Evolutionary conservation across 92 coral and sea anemone species (phyloP), one percentile per base, ranked within the genome.

Genomic region (Anthopleura xanthogrammica): DNA sequence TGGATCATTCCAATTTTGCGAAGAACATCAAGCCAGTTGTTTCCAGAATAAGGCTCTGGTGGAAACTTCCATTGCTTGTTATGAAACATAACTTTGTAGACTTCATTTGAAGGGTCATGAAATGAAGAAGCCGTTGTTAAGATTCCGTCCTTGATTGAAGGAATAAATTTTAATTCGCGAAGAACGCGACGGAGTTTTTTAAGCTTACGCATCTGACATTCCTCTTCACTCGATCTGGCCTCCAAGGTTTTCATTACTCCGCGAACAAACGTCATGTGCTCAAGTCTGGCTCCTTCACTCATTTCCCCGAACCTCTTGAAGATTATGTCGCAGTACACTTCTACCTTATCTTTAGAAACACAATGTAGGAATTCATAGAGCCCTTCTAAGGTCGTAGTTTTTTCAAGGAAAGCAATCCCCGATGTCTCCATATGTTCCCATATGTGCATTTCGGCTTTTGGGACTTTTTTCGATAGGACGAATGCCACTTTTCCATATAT

Each of bases 251-350:
- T 39, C 46, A 80, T 2, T 16, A 80, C 40, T 12, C 13, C 19
- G 24, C 58, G 76, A n/a, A 66, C 42, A 80, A 71, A 79, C 17
- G 57, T 50, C 2, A 93, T 86, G 73, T 93, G 97, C 7, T 16
- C 81, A 9, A 90, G 1, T 72, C 88, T 78, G 2, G 71, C 92
- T 6, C 20, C 74, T 19, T 64, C 24, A 13, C 76, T 43, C 64
- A 93, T 77, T 0, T 11, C 50, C 52, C 41, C 64, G 17, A 93
- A 90, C 14, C 75, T 3, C 14, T 40, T 52, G 65, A 93, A 88
- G 41, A 93, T 81, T 1, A 88, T 80, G 23, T 82, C 87, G 50
- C 94, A 90, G 56, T 93, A 93, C 5, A 86, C 86, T 54, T 88
- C 97, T 1, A 87, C 86, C 60, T 41, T 57, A 57, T 89, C 84